Evolutionary conservation across 2,113 vertebrate genomes (phyloP), one percentile per base, ranked within the genome.

Genomic region (Salvelinus sp.): DNA sequence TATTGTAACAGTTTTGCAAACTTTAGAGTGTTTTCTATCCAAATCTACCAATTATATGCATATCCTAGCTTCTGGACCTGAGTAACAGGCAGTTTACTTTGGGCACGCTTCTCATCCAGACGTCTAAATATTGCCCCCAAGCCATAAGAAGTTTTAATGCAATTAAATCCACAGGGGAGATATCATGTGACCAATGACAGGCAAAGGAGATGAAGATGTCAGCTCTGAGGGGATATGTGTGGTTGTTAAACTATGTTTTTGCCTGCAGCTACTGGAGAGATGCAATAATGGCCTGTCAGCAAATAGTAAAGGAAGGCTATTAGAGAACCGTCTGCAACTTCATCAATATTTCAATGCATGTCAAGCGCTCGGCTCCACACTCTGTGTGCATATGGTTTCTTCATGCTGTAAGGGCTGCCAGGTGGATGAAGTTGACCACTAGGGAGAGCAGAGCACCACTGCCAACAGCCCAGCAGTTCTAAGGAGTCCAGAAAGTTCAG

Each of bases 291-390:
- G 76, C 76, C 74, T 80, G 85, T 88, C 87, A 92, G 87, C 82
- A 82, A 85, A 86, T 77, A 79, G 69, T 89, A 85, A 87, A 83
- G 76, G 79, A 78, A 77, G 78, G 83, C 84, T 86, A 87, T 92
- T 90, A 90, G 80, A 30, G 13, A 80, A 88, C 79, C 85, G 83
- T 80, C 84, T 84, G 83, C 83, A 87, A 83, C 83, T 82, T 90
- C 87, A 91, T 92, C 86, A 86, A 91, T 92, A 87, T 90, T 92
- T 90, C 80, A 92, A 13, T 28, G 76, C 69, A 63, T 76, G 87
- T 87, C 82, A 82, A 81, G 75, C 69, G 27, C 80, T 85, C 78
- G 7, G 82, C 66, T 69, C 48, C 66, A 69, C 16, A 47, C 72
- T 75, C 70, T 75, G 73, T 14, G 50, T 18, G 50, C 50, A 54